A percentile compares a stretch with the other conserved stretches of the same genome.
phyloP scores from a whole-genome alignment of 2,888 invertebrate genomes.

The Amphipyra tragopoginis region DNA sequence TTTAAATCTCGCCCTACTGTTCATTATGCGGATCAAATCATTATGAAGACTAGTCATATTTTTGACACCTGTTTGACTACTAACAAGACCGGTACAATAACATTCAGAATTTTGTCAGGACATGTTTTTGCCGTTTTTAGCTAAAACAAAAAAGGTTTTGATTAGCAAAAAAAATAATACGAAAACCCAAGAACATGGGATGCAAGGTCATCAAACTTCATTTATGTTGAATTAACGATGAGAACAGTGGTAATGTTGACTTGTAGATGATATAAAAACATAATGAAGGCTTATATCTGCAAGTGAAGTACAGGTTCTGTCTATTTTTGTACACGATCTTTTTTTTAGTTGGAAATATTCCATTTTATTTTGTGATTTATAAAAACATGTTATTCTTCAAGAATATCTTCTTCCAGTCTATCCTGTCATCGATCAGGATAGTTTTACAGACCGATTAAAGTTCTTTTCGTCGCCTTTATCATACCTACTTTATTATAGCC shows the following conservation, averaged over 20 bases:
- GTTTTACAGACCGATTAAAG: background rate
- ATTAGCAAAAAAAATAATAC: constrained; percentile 21
- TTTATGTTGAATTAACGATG: constrained; percentile 19
- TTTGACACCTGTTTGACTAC: constrained; percentile 2
- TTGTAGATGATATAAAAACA: constrained; percentile 25
- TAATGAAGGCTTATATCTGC: constrained; percentile 3
- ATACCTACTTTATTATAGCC: background rate
- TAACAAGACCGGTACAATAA: constrained; percentile 9
- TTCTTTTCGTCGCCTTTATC: background rate
- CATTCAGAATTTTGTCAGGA: constrained; percentile 7
- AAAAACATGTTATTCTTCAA: background rate
- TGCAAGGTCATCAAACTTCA: constrained; percentile 45
- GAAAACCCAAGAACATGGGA: constrained; percentile 9
- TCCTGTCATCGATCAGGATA: background rate
- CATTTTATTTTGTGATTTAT: background rate
- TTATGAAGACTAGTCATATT: background rate
- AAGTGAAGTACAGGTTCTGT: constrained; percentile 10
- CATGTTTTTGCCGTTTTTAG: constrained; percentile 5
- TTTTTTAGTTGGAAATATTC: too few relatives aligned
- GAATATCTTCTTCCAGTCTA: background rate
- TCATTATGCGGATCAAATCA: too few relatives aligned
- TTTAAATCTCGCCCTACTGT: background rate
- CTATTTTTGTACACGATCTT: background rate
- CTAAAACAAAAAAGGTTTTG: constrained; percentile 28
- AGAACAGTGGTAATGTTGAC: constrained; percentile 14